Base-by-base conservation (phyloP, 2,888 invertebrate genomes). In the Seira musarum region DNA sequence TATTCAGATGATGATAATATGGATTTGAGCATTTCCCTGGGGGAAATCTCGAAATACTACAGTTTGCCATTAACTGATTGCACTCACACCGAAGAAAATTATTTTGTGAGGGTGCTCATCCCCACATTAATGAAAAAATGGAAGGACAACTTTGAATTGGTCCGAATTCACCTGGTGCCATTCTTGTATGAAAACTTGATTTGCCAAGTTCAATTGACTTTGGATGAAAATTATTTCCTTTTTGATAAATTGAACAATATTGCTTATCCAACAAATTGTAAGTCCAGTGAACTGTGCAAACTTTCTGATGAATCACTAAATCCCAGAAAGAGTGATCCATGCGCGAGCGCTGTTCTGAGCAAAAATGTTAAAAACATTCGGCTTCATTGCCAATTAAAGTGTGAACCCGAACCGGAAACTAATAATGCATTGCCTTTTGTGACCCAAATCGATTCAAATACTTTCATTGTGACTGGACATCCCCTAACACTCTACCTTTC, bases 1-100 rank as follows among this genome's bases (percentile, higher is more conserved):
- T n/a, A n/a, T n/a, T n/a, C n/a, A n/a, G n/a, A n/a, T n/a, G n/a
- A n/a, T n/a, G n/a, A n/a, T n/a, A n/a, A n/a, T n/a, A n/a, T n/a
- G n/a, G n/a, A n/a, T 46, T 21, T 73, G 1, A 68, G 83, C 13
- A 80, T 86, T 65, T 61, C 69, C 13, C 57, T 46, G 22, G 53
- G 72, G 8, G 67, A 66, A 2, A 40, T 83, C n/a, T 73, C 80
- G 0, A 82, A 80, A 35, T 86, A 86, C 35, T 86, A 83, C 70
- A 76, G 71, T 8, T 66, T 85, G 0, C 86, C 86, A 0, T 22
- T 86, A 0, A 81, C 85, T 0, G 86, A 86, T 24, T 86, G 86
- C 40, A 81, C 83, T 0, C 84, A 83, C 30, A 85, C 85, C 1
- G 61, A 75, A 8, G 74, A 82, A 5, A 35, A 66, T 0, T 79